Evolutionary conservation across 1,140 invertebrate genomes (phyloP).

Genomic region (Chionoecetes opilio): DNA sequence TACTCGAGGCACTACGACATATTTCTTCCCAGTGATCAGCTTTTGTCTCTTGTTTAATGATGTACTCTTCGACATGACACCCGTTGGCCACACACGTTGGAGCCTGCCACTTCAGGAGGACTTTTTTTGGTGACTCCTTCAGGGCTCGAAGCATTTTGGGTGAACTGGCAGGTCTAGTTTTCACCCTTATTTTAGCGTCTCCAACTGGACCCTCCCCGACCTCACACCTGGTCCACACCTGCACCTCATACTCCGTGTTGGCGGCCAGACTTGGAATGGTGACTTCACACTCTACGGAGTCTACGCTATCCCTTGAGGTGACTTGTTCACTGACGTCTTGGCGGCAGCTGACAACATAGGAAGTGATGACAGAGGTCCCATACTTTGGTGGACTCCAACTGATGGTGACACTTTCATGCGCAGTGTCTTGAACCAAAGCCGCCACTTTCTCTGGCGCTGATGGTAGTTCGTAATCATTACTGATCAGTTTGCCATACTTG

Average conservation of each 20-base stretch:
- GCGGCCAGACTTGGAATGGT: background rate
- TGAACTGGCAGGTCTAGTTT: constrained; percentile 31
- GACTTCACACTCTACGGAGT: background rate
- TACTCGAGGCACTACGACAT: background rate
- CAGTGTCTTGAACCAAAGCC: background rate
- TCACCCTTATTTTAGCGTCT: background rate
- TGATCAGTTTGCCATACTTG: constrained; percentile 28
- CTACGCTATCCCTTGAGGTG: background rate
- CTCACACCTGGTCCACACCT: constrained; percentile 3
- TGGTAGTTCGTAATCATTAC: constrained; percentile 37
- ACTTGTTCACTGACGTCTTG: background rate
- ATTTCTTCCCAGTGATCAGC: background rate
- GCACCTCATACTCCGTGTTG: background rate
- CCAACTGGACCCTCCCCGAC: background rate
- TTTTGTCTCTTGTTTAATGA: background rate
- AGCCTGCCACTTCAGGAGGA: background rate
- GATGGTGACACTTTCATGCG: constrained; percentile 47
- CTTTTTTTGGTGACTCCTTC: background rate
- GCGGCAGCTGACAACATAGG: constrained; percentile 43
- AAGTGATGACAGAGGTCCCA: background rate
- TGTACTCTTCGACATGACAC: background rate
- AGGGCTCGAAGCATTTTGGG: background rate
- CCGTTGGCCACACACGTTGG: background rate
- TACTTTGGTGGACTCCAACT: constrained; percentile 35
- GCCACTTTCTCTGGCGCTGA: constrained; percentile 5